Base-by-base conservation (phyloP, 2,797 vertebrate genomes). In the Carcharodon carcharias region DNA sequence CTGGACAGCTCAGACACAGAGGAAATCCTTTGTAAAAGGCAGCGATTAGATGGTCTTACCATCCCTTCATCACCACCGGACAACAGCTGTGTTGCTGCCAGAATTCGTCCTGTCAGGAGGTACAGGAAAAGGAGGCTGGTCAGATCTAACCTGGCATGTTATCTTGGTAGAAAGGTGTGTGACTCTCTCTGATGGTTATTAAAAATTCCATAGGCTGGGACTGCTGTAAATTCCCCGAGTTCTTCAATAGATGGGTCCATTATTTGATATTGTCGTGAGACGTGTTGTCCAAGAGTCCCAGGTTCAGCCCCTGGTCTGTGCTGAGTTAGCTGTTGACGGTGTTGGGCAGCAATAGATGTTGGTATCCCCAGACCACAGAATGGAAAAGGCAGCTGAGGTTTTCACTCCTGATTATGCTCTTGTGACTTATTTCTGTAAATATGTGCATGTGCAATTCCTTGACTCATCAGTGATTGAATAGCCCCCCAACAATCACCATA, bases 121-220 rank as follows among this genome's bases (percentile, higher is more conserved):
- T 96, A 97, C 67, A 96, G 97, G 61, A 97, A 97, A 5, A 96
- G 96, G 58, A 96, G 96, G 73, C 96, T 97, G 50, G 96, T 98
- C 96, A 96, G 96, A 69, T 96, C 97, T 45, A 96, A 96, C 14
- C 92, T 96, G 0, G 96, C 96, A 26, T 96, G 97, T 40, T 97
- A 95, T 2, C 97, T 97, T 11, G 96, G 96, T 35, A 96, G 97
- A 91, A 97, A 97, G 97, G 97, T 97, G 95, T 95, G 89, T 1
- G 63, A 67, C 8, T 65, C 31, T 18, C 5, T 23, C 40, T 67
- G 40, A 21, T 21, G 3, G 18, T 93, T 67, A 45, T 4, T 21
- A 7, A n/a, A n/a, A 5, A n/a, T 92, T 63, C 4, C 58, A 61
- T 18, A 18, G 58, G 4, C 5, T 40, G 73, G 35, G 5, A n/a